Conservation (phyloP, 2,888 invertebrate genomes). For the Ophraella communa region DNA sequence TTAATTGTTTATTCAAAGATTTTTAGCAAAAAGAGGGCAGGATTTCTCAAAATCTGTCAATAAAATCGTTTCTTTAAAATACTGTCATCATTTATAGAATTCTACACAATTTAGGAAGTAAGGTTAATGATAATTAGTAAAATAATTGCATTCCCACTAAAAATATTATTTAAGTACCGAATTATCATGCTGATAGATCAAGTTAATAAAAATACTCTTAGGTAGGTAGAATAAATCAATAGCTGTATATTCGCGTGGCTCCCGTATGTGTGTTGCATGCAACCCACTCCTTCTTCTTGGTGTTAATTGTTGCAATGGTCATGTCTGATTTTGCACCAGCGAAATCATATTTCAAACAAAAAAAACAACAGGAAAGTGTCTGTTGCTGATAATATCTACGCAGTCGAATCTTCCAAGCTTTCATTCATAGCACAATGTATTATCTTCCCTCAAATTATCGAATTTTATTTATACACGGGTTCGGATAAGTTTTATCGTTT, state of each 20-base stretch:
- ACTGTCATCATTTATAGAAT: no score
- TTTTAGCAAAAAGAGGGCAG: not conserved
- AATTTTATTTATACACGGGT: no score
- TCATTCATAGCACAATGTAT: not conserved
- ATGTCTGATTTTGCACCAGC: not conserved
- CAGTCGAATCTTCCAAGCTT: not conserved
- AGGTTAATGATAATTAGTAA: no score
- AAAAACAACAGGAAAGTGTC: no score
- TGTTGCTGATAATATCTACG: not conserved
- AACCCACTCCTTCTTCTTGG: not conserved
- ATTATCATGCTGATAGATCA: not conserved
- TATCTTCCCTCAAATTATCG: not conserved
- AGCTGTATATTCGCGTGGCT: not conserved
- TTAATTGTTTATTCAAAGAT: not conserved
- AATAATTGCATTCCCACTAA: no score
- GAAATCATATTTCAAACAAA: not conserved
- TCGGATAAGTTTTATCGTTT: no score
- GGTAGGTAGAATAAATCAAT: not conserved
- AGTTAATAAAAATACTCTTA: not conserved
- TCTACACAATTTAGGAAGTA: not conserved
- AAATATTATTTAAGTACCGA: not conserved
- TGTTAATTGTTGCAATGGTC: not conserved
- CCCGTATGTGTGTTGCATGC: not conserved
- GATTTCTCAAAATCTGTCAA: not conserved
- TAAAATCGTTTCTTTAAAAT: no score